Evolutionary conservation across 2,888 invertebrate species (phyloP).

Genomic region (Luperina testacea): DNA sequence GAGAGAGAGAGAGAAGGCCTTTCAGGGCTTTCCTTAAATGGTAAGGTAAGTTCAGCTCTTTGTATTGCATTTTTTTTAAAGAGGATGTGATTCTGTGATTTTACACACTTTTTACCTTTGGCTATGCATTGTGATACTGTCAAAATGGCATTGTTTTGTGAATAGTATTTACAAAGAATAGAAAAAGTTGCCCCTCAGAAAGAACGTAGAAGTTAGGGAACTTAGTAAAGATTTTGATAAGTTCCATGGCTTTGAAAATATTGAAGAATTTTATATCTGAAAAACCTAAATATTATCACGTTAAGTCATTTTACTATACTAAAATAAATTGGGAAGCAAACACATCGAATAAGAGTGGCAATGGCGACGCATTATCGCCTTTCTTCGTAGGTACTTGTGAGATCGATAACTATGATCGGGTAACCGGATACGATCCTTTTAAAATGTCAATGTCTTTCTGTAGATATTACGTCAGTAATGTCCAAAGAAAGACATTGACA

Average conservation of each 20-base stretch:
- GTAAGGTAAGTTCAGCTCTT: neutral
- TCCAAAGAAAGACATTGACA: too few relatives aligned
- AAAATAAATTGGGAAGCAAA: constrained; percentile 10
- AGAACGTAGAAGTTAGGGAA: neutral
- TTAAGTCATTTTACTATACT: neutral
- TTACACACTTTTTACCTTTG: neutral
- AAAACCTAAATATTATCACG: neutral
- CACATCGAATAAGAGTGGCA: constrained; percentile 10
- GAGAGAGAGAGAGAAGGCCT: neutral
- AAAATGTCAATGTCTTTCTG: constrained; percentile 81
- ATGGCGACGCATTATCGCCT: constrained; percentile 54
- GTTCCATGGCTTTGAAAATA: neutral
- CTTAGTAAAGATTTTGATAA: neutral
- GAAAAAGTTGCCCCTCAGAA: neutral
- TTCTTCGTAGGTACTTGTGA: constrained; percentile 32
- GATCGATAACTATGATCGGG: constrained; percentile 68
- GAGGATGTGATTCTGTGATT: too few relatives aligned
- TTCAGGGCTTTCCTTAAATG: neutral
- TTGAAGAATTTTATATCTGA: too few relatives aligned
- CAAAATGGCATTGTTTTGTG: too few relatives aligned
- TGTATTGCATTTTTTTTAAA: too few relatives aligned
- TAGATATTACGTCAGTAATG: constrained; percentile 18
- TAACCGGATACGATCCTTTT: constrained; percentile 84
- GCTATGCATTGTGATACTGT: neutral
- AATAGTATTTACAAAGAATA: too few relatives aligned